phyloP scores from a whole-genome alignment of 1,140 invertebrate genomes.

The Ceratitis capitata region DNA sequence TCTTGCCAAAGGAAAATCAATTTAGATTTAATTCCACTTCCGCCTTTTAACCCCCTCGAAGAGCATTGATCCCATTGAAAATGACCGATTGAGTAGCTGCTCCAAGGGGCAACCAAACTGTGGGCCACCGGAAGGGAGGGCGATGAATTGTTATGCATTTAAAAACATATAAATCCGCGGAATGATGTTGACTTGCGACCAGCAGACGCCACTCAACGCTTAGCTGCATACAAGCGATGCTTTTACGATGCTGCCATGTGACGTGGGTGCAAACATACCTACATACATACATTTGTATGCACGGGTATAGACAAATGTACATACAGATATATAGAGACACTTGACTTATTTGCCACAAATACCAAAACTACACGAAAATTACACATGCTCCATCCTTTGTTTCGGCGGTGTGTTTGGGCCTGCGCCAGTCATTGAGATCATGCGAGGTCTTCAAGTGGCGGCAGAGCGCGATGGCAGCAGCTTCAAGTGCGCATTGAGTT shows the following conservation, averaged over 20 bases:
- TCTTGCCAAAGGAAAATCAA: neutral
- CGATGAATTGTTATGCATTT: neutral
- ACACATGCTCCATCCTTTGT: neutral
- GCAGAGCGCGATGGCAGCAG: too few species aligned
- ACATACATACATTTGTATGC: neutral
- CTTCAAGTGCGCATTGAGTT: conserved; percentile 23
- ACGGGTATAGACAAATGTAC: neutral
- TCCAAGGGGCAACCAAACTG: too few species aligned
- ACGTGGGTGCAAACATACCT: too few species aligned
- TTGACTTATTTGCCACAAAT: neutral
- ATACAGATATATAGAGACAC: neutral
- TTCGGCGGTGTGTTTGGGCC: neutral
- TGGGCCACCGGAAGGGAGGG: too few species aligned
- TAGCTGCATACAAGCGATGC: neutral
- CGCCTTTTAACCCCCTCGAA: neutral
- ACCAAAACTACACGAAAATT: neutral
- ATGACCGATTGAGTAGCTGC: neutral
- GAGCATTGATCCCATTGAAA: neutral
- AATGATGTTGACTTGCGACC: conserved; percentile 13
- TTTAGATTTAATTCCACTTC: conserved; percentile 7
- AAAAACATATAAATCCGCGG: neutral
- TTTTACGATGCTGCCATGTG: conserved; percentile 30
- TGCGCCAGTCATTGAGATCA: conserved; percentile 1
- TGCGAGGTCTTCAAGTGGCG: conserved; percentile 1
- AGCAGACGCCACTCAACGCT: conserved; percentile 35